Base-by-base conservation (phyloP, 2,888 invertebrate species). In the Halictus quadricinctus region DNA sequence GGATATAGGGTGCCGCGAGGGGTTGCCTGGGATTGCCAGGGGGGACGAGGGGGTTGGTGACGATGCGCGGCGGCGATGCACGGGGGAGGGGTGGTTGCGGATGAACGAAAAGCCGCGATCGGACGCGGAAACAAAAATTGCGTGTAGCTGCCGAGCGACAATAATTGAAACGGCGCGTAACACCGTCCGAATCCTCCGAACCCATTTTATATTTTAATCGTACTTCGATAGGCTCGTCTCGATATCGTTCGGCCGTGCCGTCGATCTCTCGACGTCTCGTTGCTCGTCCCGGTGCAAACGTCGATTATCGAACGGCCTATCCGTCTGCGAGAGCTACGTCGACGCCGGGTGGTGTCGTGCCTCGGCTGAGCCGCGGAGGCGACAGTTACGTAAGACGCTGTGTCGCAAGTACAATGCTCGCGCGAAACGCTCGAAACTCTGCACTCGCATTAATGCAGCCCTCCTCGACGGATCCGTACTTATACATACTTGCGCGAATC, bases 141-240 rank as follows among this genome's bases (percentile, higher is more conserved):
- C 91, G 90, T 85, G 90, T 91, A 91, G 90, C 90, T 90, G 79
- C 86, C 79, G 90, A 90, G 89, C 83, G 87, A 91, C 92, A 93
- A 92, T 93, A 93, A 93, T 93, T 93, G 93, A 93, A 93, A 93
- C 92, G 92, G 91, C 93, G 92, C 92, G 93, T 93, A 93, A 93
- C 93, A 93, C 93, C 92, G 91, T 91, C 91, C 92, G 91, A 93
- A 91, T 92, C 92, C 92, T 92, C 92, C 90, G 91, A 92, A 93
- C 92, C 90, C 92, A 91, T 93, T 93, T 93, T 92, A 93, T 93
- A 92, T 93, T 93, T 93, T 93, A 93, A 93, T 93, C 92, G 93
- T 91, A 83, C 92, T 90, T 89, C 91, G 90, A 92, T 93, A 91
- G 91, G 87, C 87, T 88, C 78, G 80, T 80, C 60, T 77, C 64